These are phyloP conservation scores for Apotomis turbidana DNA, from an alignment of 2,888 invertebrate genomes.

Conservation along the genomic window DNA sequence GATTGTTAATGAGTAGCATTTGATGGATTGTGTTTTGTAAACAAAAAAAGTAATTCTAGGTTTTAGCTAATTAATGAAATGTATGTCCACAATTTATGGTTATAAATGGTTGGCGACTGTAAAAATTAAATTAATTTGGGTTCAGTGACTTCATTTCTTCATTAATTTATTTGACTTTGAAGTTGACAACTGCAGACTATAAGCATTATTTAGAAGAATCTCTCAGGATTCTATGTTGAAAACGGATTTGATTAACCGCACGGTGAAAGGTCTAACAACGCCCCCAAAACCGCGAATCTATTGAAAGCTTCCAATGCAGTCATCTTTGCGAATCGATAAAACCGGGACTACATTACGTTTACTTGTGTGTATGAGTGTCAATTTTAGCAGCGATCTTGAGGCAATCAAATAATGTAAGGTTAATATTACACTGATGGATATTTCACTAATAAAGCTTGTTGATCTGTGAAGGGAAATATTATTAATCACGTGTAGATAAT, in stretches of 20 bases:
- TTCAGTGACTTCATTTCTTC: too few relatives aligned
- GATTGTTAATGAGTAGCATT: not conserved
- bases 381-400: slow-evolving; percentile 23
- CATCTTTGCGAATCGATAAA: slow-evolving; percentile 51
- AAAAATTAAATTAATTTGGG: too few relatives aligned
- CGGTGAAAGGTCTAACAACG: slow-evolving; percentile 16
- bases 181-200: too few relatives aligned
- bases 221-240: too few relatives aligned
- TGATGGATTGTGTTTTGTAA: slow-evolving; percentile 14
- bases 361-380: slow-evolving; percentile 39
- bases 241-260: not conserved
- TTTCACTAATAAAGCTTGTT: too few relatives aligned
- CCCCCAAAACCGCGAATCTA: slow-evolving; percentile 45
- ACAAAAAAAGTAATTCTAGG: not conserved
- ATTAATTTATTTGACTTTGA: too few relatives aligned
- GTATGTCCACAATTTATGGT: too few relatives aligned
- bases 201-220: too few relatives aligned
- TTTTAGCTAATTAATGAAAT: not conserved
- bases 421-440: not conserved
- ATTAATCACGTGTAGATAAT: too few relatives aligned
- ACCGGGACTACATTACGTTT: slow-evolving; percentile 44
- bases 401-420: not conserved
- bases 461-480: too few relatives aligned
- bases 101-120: too few relatives aligned
- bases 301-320: slow-evolving; percentile 29